A percentile compares a stretch with the other conserved stretches of the same genome.
Evolutionary conservation across 2,113 vertebrate species (phyloP).

Genomic region (Murina feae): DNA sequence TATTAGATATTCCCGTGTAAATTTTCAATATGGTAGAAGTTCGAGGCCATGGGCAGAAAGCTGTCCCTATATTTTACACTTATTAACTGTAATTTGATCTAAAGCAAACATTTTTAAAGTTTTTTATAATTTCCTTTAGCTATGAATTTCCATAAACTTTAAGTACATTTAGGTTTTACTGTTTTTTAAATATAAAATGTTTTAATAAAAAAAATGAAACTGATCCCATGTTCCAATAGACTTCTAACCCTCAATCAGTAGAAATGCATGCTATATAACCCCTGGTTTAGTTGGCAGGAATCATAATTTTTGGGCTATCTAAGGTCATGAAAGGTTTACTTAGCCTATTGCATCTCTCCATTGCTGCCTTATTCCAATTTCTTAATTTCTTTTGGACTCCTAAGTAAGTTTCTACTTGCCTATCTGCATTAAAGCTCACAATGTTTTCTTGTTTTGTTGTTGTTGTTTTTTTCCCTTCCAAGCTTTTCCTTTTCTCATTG

Average conservation of each 20-base stretch:
- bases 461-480: not conserved
- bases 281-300: not conserved
- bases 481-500: not conserved
- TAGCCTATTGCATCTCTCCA: not conserved
- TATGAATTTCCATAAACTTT: not conserved
- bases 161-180: not conserved
- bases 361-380: not conserved
- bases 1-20: not conserved
- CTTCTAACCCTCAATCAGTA: not conserved
- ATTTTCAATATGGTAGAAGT: not conserved
- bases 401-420: not conserved
- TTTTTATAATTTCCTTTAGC: not conserved
- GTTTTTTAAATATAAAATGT: not conserved
- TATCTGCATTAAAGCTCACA: not conserved
- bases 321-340: not conserved
- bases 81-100: not conserved
- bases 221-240: not conserved
- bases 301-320: not conserved
- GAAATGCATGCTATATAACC: not conserved
- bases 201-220: not conserved
- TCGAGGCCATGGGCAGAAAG: not conserved
- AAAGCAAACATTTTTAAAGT: not conserved
- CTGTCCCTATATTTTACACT: not conserved
- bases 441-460: not conserved
- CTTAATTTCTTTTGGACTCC: not conserved